Evolutionary conservation across 2,113 vertebrate genomes (phyloP), one percentile per base, ranked within the genome.

Genomic region (Micronisus gabar): DNA sequence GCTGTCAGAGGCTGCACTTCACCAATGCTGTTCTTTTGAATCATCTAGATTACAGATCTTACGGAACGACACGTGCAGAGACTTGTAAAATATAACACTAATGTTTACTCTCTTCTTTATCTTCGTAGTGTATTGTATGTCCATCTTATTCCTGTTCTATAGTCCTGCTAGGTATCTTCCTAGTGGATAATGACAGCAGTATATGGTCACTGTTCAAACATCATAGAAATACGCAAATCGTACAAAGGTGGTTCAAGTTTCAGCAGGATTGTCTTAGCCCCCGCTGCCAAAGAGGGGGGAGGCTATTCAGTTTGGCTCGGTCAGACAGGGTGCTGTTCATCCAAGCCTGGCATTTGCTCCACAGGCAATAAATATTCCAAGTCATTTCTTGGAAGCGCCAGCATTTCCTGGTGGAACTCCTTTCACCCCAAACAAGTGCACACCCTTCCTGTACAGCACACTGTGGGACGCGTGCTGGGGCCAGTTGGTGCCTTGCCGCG

Each of bases 391-490:
- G 86, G 80, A 94, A 95, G 27, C 1, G 1, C 34, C 72, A 67
- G 10, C 34, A 56, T 86, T 96, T 97, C 80, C 92, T 84, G 47
- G 73, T 90, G 95, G 76, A 91, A 90, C 82, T 93, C 65, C 47
- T 78, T 91, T 96, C 78, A 94, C 86, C 74, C 73, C 76, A 61
- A 56, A 93, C 68, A 91, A 93, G 34, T 0, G 18, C 94, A 95
- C 91, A 13, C 94, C 91, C 88, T 96, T 97, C 92, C 95, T 92
- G 94, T 92, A 90, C 63, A 88, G 71, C 85, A 41, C 71, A 79
- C 40, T n/a, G 55, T 0, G 6, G 62, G 56, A 66, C 12, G n/a
- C 47, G 0, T 86, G 91, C 94, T 76, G 47, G 78, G 86, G n/a
- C 95, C 88, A 87, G 90, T 55, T 63, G 52, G 40, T 12, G 19